phyloP scores from a whole-genome alignment of 2,113 vertebrate species.

The Oxygymnocypris stewartii region DNA sequence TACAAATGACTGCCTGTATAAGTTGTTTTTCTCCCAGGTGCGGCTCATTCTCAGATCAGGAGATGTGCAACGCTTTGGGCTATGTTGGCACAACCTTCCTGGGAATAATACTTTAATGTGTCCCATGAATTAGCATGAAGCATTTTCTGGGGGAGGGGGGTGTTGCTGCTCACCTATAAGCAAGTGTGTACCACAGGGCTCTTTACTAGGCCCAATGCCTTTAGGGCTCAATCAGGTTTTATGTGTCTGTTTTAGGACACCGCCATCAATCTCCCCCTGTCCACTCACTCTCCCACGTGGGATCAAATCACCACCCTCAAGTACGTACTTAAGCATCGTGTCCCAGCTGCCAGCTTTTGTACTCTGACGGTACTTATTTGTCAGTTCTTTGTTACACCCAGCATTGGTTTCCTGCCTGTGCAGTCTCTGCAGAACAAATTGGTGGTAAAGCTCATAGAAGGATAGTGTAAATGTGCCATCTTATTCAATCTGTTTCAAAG shows the following conservation, averaged over 20 bases:
- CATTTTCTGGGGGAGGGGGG: constrained; percentile 25
- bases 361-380: constrained; percentile 45
- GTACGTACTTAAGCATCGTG: constrained; percentile 50
- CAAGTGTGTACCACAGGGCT: constrained; percentile 58
- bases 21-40: constrained; percentile 71
- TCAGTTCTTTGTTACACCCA: constrained; percentile 42
- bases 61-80: constrained; percentile 67
- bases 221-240: constrained; percentile 73
- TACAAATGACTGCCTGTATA: constrained; percentile 66
- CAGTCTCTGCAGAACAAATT: constrained; percentile 34
- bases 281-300: constrained; percentile 62
- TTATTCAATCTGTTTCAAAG: constrained; percentile 42
- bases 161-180: constrained; percentile 68
- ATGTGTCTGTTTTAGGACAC: constrained; percentile 74
- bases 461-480: constrained; percentile 1
- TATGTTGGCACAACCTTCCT: constrained; percentile 66
- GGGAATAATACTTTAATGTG: constrained; percentile 73
- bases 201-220: constrained; percentile 64
- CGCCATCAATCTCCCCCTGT: constrained; percentile 74
- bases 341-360: constrained; percentile 43
- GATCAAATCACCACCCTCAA: constrained; percentile 65
- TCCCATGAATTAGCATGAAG: constrained; percentile 70
- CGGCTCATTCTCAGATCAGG: constrained; percentile 71
- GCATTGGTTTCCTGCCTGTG: constrained; percentile 36
- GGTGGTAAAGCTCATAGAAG: constrained; percentile 30